phyloP scores from a whole-genome alignment of 2,888 invertebrate genomes.

The Sthenelais limicola region DNA sequence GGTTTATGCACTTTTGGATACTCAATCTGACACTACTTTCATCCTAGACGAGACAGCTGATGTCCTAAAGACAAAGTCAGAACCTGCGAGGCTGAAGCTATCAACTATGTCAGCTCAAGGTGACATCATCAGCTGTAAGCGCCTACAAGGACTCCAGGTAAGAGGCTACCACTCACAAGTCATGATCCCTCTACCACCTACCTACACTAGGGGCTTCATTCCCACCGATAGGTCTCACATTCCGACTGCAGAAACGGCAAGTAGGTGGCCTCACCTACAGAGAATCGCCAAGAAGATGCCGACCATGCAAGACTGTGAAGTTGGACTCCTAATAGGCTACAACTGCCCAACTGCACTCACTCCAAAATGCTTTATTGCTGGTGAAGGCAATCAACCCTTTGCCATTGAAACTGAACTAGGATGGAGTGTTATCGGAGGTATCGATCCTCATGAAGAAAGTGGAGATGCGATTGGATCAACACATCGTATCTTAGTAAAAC shows the following conservation, averaged over 20 bases:
- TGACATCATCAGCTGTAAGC: slow-evolving; percentile 18
- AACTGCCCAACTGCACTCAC: slow-evolving; percentile 52
- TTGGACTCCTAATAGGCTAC: slow-evolving; percentile 52
- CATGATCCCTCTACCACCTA: slow-evolving; percentile 48
- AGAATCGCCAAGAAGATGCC: slow-evolving; percentile 45
- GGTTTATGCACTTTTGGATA: slow-evolving; percentile 54
- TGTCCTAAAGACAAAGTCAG: slow-evolving; percentile 39
- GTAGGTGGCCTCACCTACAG: slow-evolving; percentile 49
- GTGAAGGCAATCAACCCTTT: slow-evolving; percentile 49
- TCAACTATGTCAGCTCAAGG: slow-evolving; percentile 49
- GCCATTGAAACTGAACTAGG: slow-evolving; percentile 50
- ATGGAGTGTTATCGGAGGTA: slow-evolving; percentile 24
- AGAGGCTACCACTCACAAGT: slow-evolving; percentile 36
- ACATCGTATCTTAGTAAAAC: too few relatives aligned
- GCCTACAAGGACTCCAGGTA: slow-evolving; percentile 45
- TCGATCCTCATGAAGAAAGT: too few relatives aligned
- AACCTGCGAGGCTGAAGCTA: slow-evolving; percentile 40
- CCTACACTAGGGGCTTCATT: slow-evolving; percentile 48
- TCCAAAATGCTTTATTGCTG: slow-evolving; percentile 40
- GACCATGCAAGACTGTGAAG: slow-evolving; percentile 45
- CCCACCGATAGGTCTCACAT: slow-evolving; percentile 52
- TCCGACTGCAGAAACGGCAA: slow-evolving; percentile 50
- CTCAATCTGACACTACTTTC: slow-evolving; percentile 51
- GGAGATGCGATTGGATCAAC: too few relatives aligned
- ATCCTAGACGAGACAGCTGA: slow-evolving; percentile 44